Evolutionary conservation across 1,140 invertebrate genomes (phyloP), one percentile per base, ranked within the genome.

Genomic region (Drosophila arizonae): DNA sequence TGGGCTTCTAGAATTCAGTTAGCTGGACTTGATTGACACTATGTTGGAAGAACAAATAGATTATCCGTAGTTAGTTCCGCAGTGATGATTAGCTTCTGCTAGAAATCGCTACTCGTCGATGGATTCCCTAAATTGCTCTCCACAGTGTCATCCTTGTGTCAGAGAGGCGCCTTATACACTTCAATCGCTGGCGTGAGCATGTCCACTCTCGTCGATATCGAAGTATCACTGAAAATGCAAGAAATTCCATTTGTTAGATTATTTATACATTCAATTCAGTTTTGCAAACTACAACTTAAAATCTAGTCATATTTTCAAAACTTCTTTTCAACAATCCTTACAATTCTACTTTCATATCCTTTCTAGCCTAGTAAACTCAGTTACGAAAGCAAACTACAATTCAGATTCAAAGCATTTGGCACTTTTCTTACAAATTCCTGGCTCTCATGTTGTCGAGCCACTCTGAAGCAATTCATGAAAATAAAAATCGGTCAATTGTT

Each of bases 71-170:
- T 75, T 81, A 81, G 72, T 71, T 84, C 89, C 30, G 89, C 88
- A 85, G 89, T 68, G 48, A 64, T 81, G 46, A 90, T 81, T 71
- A 90, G 82, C 77, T 85, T 74, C 76, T 91, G 90, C 89, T 91
- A 91, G 71, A 91, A 90, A 78, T 91, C 90, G 75, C 90, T 91
- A 90, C 91, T 91, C 63, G 91, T 91, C 77, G 91, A 91, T 77
- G 91, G 91, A 90, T 90, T 93, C 87, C 93, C 92, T 91, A 94
- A 92, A 79, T 93, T 93, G 91, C 93, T 94, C 92, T 94, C 94
- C 81, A 93, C 93, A 92, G 93, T 94, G 91, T 94, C 94, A 88
- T 94, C 94, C 91, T 93, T 93, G 88, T 93, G 94, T 94, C 94
- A 94, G 93, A 94, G 94, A 58, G 94, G 93, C 84, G 93, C 92